Evolutionary conservation across 2,888 invertebrate genomes (phyloP), one percentile per base, ranked within the genome.

Genomic region (Syrista parreyssii): DNA sequence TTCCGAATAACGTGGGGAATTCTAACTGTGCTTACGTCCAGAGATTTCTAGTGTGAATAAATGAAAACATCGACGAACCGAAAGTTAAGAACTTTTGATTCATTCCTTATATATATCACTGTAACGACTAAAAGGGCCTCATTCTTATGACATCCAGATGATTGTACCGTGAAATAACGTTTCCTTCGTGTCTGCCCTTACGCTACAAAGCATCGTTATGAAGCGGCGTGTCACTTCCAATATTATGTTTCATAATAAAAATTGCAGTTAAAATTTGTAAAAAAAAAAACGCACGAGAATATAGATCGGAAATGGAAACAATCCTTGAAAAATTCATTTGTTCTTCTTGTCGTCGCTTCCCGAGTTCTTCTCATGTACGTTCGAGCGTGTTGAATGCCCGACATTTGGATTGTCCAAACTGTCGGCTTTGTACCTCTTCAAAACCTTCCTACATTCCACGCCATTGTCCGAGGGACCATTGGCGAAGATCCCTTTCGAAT

Each of bases 381-480:
- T 12, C 71, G 71, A 71, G 32, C 31, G 71, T 15, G 33, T 31
- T 9, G 71, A 31, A 23, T 31, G 2, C 71, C 32, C 71, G 12
- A 31, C 9, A 11, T n/a, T 69, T 11, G 68, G 32, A n/a, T 36
- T 73, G 11, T 80, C 74, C 68, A 36, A 35, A 74, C 80, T 75
- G 71, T 89, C 89, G 35, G 78, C 76, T 73, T 89, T 89, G 55
- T 87, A 83, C 75, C 86, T 85, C 76, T 89, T 89, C 12, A 83
- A 80, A 31, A 83, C 68, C 76, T 89, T 89, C 71, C 83, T 84
- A 31, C 82, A 76, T 6, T 89, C 89, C 1, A 82, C 32, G 32
- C 33, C 75, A 68, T 82, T 85, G 76, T 88, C 88, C 31, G 78
- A 76, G 81, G 78, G 84, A 35, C 81, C 78, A 75, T 87, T 89